These are phyloP conservation scores for Drosophila chauvacae DNA, from an alignment of 1,140 invertebrate species.

Conservation along the genomic window DNA sequence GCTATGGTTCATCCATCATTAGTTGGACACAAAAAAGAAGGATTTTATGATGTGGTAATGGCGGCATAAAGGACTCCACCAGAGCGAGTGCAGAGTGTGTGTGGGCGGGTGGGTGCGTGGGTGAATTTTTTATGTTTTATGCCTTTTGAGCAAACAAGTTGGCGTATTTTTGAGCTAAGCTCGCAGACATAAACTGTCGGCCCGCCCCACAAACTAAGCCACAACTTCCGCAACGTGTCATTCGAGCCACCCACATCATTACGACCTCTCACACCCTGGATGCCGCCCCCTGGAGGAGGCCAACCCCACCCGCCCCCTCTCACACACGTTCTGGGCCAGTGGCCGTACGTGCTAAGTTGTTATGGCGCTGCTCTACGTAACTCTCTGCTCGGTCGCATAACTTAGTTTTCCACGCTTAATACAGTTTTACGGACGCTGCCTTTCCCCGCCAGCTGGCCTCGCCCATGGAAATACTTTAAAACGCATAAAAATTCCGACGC, in stretches of 20 bases:
- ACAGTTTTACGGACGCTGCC: constrained; percentile 71
- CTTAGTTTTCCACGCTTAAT: constrained; percentile 79
- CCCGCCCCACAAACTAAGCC: constrained; percentile 67
- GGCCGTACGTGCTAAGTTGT: constrained; percentile 55
- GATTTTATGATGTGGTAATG: constrained; percentile 82
- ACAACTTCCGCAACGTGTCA: constrained; percentile 80
- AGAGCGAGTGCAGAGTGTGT: constrained; percentile 4
- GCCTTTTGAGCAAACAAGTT: constrained; percentile 81
- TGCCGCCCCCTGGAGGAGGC: background rate
- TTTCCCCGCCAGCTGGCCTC: constrained; percentile 8
- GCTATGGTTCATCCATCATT: constrained; percentile 78
- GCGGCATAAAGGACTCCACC: constrained; percentile 59
- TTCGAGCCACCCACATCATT: constrained; percentile 65
- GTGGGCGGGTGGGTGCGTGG: constrained; percentile 5
- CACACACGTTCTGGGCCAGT: constrained; percentile 39
- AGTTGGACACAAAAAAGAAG: constrained; percentile 79
- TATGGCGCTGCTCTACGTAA: constrained; percentile 67
- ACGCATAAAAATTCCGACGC: constrained; percentile 82
- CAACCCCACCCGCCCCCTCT: background rate
- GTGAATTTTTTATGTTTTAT: constrained; percentile 74
- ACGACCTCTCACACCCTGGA: constrained; percentile 21
- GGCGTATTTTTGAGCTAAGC: constrained; percentile 78
- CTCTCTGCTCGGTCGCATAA: constrained; percentile 72
- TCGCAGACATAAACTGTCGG: constrained; percentile 69
- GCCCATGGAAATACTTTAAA: constrained; percentile 76